These are phyloP conservation scores for Spongilla lacustris DNA, from an alignment of 37 sponge, comb jelly and placozoan genomes.

Conservation along the genomic window DNA sequence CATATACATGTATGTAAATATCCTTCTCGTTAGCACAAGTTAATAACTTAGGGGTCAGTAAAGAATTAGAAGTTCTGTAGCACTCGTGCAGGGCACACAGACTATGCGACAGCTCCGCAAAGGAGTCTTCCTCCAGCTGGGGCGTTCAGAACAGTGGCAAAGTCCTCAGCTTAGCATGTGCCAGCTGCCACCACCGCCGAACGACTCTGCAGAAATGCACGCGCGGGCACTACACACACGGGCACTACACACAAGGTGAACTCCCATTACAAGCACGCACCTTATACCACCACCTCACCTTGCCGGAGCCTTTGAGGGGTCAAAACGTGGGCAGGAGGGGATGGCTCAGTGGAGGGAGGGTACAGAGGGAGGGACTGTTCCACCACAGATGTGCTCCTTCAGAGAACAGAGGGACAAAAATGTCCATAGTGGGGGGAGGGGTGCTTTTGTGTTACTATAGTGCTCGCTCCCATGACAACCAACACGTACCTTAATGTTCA, in stretches of 20 bases:
- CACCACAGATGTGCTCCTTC: neutral
- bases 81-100: slow-evolving; percentile 31
- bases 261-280: too few relatives aligned
- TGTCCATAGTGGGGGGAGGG: too few relatives aligned
- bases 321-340: neutral
- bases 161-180: neutral
- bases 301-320: neutral
- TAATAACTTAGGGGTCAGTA: too few relatives aligned
- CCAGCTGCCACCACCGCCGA: slow-evolving; percentile 16
- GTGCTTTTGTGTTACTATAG: too few relatives aligned
- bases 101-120: slow-evolving; percentile 23
- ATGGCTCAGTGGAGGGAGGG: neutral
- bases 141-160: slow-evolving; percentile 20
- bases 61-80: slow-evolving; percentile 31
- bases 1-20: too few relatives aligned
- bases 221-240: slow-evolving; percentile 30
- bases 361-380: slow-evolving; percentile 13
- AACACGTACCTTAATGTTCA: too few relatives aligned
- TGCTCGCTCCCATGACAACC: too few relatives aligned
- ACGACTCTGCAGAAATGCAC: slow-evolving; percentile 44
- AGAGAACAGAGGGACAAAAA: neutral
- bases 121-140: slow-evolving; percentile 51
- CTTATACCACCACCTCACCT: too few relatives aligned
- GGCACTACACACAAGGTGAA: too few relatives aligned
- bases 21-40: too few relatives aligned